Evolutionary conservation across 2,888 invertebrate genomes (phyloP), one percentile per base, ranked within the genome.

Genomic region (Tribolium freemani): DNA sequence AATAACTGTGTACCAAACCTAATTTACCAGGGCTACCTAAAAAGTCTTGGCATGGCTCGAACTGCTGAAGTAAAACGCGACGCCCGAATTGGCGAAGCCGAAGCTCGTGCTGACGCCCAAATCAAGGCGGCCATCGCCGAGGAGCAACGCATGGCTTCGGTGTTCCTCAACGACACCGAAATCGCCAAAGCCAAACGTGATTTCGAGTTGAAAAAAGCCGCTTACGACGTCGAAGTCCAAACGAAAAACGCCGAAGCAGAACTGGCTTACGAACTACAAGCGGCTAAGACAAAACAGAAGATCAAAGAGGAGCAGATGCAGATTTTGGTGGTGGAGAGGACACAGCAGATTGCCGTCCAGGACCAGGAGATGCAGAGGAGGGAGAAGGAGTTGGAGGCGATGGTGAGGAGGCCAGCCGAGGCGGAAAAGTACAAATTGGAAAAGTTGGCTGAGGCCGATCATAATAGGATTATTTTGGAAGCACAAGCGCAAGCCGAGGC

Each of bases 261-360:
- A 86, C 91, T 97, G 91, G 96, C 97, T 0, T 96, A 94, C 84
- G 96, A 96, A 82, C 86, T 97, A 69, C 96, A 97, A 90, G 96
- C 96, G 0, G 97, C 97, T 0, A 98, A 98, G 87, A 98, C 97
- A 0, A 96, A 96, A 81, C 98, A 98, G 84, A 91, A 95, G 30
- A 87, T 87, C 66, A 97, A 96, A 87, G 97, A 98, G 82, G 98
- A 99, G 86, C 94, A 97, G 84, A 98, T 98, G 98, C 97, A 98
- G 84, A 96, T 98, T 70, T 92, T 93, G 76, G 86, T 86, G 5
- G 85, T 86, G 6, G 86, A 86, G 73, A 79, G 86, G 54, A 86
- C 85, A 0, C 98, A 98, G 85, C 96, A 97, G 88, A 98, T 98
- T 81, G 92, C 93, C 60, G 96, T 99, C 0, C 97, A 98, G 86